A percentile compares a stretch with the other conserved stretches of the same genome.
Evolutionary conservation across 2,888 invertebrate genomes (phyloP).

Genomic region (Matsumyia berberina): DNA sequence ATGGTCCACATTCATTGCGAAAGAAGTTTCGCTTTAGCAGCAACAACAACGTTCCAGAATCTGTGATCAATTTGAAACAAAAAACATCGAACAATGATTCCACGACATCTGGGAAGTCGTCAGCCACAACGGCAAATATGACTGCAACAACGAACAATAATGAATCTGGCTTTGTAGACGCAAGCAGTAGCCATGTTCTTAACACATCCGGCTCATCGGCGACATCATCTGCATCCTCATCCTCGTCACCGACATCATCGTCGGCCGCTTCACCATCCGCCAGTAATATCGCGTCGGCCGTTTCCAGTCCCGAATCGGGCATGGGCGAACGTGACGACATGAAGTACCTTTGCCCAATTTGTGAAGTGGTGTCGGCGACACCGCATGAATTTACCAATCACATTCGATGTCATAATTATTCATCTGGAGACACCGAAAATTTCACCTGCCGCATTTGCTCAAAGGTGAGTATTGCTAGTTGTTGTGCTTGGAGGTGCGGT

Average conservation of each 20-base stretch:
- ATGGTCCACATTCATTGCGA: slow-evolving; percentile 81
- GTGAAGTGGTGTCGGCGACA: slow-evolving; percentile 86
- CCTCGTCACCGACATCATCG: slow-evolving; percentile 77
- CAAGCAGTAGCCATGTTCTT: slow-evolving; percentile 80
- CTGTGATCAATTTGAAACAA: slow-evolving; percentile 67
- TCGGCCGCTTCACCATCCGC: slow-evolving; percentile 73
- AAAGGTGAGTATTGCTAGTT: slow-evolving; percentile 81
- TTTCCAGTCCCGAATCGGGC: slow-evolving; percentile 82
- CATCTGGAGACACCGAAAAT: slow-evolving; percentile 84
- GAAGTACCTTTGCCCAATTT: slow-evolving; percentile 88
- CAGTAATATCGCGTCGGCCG: slow-evolving; percentile 61
- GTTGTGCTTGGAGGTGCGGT: slow-evolving; percentile 51
- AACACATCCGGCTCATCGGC: slow-evolving; percentile 76
- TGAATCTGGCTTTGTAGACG: slow-evolving; percentile 84
- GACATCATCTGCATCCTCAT: slow-evolving; percentile 63
- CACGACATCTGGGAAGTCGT: slow-evolving; percentile 62
- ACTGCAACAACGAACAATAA: slow-evolving; percentile 78
- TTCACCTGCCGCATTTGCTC: slow-evolving; percentile 84
- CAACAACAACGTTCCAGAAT: slow-evolving; percentile 51
- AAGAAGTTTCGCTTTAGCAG: slow-evolving; percentile 83
- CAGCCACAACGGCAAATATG: slow-evolving; percentile 75
- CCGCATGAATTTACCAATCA: slow-evolving; percentile 89
- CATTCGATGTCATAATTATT: slow-evolving; percentile 88
- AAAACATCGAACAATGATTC: slow-evolving; percentile 66
- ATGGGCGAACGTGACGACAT: slow-evolving; percentile 83